A percentile compares a stretch with the other conserved stretches of the same genome.
These are phyloP conservation scores for Sitta europaea DNA, from an alignment of 2,113 vertebrate species.

Conservation along the genomic window DNA sequence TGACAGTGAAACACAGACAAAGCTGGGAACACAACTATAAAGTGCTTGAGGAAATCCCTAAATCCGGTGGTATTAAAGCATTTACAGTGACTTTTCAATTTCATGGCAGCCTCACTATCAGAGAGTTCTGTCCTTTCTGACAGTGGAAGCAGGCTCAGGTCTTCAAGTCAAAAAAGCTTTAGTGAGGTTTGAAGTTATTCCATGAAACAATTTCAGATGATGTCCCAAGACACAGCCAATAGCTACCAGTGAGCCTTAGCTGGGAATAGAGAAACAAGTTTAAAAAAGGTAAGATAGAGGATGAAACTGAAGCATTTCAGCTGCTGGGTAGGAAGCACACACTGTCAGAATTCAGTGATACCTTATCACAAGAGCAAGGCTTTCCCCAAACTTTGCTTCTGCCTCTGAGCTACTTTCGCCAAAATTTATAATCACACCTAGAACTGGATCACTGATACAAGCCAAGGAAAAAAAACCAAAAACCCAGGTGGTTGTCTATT, in stretches of 20 bases:
- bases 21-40: conserved; percentile 60
- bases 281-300: background rate
- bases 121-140: background rate
- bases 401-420: background rate
- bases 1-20: conserved; percentile 35
- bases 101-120: background rate
- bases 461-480: background rate
- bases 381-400: background rate
- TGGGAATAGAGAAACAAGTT: background rate
- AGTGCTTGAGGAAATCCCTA: conserved; percentile 65
- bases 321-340: background rate
- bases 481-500: background rate
- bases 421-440: background rate
- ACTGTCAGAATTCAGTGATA: background rate
- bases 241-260: background rate
- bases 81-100: conserved; percentile 30
- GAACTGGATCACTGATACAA: background rate
- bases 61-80: conserved; percentile 42
- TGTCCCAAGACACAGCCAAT: background rate
- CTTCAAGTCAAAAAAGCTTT: background rate
- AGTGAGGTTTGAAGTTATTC: background rate
- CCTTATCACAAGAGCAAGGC: background rate
- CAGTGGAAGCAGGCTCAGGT: background rate
- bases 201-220: background rate
- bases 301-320: background rate